These are phyloP conservation scores for Microctenopoma steveboyesi DNA, from an alignment of 2,797 vertebrate species.

Conservation along the genomic window DNA sequence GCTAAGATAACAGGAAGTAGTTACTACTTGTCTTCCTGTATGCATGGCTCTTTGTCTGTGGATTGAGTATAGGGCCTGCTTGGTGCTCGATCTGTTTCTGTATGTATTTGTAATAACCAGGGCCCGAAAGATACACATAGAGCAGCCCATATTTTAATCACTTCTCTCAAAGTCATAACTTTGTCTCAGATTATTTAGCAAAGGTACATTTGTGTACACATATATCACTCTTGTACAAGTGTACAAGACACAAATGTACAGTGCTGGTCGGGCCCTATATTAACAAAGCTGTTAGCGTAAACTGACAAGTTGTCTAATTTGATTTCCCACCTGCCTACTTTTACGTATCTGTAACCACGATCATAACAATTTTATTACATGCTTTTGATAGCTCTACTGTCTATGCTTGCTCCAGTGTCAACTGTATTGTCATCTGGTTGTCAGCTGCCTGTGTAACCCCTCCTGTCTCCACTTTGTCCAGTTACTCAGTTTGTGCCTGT, in stretches of 20 bases:
- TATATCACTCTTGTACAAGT: slow-evolving; percentile 12
- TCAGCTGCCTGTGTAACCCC: slow-evolving; percentile 46
- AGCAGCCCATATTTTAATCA: slow-evolving; percentile 13
- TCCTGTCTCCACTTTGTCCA: slow-evolving; percentile 48
- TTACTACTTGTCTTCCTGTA: slow-evolving; percentile 63
- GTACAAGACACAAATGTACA: slow-evolving; percentile 37
- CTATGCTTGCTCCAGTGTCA: slow-evolving; percentile 57
- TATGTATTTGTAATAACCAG: slow-evolving; percentile 57
- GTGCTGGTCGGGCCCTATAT: slow-evolving; percentile 54
- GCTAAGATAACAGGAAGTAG: slow-evolving; percentile 55
- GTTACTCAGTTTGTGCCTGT: slow-evolving; percentile 5
- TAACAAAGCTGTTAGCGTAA: slow-evolving; percentile 39
- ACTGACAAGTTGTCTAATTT: slow-evolving; percentile 51
- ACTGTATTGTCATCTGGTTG: slow-evolving; percentile 40
- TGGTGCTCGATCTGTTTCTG: slow-evolving; percentile 58
- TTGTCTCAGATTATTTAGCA: not conserved
- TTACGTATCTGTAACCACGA: slow-evolving; percentile 60
- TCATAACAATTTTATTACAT: slow-evolving; percentile 50
- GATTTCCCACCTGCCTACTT: slow-evolving; percentile 60
- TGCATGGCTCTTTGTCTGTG: slow-evolving; percentile 79
- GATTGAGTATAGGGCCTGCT: slow-evolving; percentile 59
- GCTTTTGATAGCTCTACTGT: slow-evolving; percentile 44
- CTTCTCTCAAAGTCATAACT: slow-evolving; percentile 1
- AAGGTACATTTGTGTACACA: slow-evolving; percentile 45
- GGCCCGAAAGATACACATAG: slow-evolving; percentile 48